Conservation (phyloP, 2,888 invertebrate genomes). For the Sycophila texana region DNA sequence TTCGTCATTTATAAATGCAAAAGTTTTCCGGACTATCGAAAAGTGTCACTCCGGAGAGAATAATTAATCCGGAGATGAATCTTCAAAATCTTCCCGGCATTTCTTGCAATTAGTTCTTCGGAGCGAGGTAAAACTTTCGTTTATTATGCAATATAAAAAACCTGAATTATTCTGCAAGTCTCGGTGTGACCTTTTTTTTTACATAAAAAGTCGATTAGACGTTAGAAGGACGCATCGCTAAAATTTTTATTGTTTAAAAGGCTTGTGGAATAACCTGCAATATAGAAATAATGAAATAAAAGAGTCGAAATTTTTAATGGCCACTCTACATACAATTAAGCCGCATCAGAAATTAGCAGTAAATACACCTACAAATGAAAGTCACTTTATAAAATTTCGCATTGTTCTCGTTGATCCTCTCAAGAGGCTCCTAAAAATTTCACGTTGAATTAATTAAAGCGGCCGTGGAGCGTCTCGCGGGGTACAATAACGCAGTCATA, state of each 20-base stretch:
- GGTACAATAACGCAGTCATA: no score
- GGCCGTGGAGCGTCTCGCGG: no score
- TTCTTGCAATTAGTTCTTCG: slow-evolving; percentile 12
- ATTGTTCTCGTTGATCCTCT: no score
- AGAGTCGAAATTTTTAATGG: no score
- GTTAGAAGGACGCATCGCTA: slow-evolving; percentile 19
- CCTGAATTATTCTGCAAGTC: neutral
- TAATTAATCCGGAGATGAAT: slow-evolving; percentile 22
- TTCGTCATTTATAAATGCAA: neutral
- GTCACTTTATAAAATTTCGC: no score
- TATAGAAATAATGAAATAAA: no score
- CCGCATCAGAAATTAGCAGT: no score
- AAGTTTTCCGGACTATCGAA: neutral
- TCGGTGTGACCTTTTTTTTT: neutral
- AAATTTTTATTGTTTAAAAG: no score
- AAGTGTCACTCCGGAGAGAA: neutral
- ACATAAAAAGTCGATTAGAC: slow-evolving; percentile 40
- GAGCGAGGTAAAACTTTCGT: slow-evolving; percentile 36
- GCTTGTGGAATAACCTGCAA: neutral
- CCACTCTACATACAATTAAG: no score
- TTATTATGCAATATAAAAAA: slow-evolving; percentile 41
- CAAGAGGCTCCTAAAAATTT: no score
- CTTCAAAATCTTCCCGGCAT: neutral
- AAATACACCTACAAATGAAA: no score
- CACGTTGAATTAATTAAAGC: no score